Percentiles rank a stretch among this genome's conserved stretches.
These are phyloP conservation scores for Octopus bimaculoides DNA, from an alignment of 1,140 invertebrate species.

Conservation along the genomic window DNA sequence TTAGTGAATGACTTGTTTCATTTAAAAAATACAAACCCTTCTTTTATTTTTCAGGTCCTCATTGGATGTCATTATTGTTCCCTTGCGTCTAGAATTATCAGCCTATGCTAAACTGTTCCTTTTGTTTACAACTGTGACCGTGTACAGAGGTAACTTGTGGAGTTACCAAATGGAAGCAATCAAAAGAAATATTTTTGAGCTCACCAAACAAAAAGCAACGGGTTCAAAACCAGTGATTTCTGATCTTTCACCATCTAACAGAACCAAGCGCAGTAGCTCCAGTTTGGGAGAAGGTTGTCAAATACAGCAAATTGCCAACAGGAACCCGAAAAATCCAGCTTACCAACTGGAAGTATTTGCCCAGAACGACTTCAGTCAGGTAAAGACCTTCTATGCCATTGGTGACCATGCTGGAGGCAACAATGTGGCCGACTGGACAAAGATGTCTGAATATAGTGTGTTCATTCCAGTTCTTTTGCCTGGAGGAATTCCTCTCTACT, in stretches of 20 bases:
- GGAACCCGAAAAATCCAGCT: conserved; percentile 23
- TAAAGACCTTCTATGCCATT: conserved; percentile 23
- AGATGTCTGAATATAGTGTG: conserved; percentile 15
- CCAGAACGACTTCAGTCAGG: conserved; percentile 24
- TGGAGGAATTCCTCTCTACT: conserved; percentile 25
- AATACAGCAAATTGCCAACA: conserved; percentile 17
- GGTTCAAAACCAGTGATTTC: too few species aligned
- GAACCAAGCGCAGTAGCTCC: background rate
- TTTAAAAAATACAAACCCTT: too few species aligned
- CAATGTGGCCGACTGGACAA: conserved; percentile 23
- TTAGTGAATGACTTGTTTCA: too few species aligned
- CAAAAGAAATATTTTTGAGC: background rate
- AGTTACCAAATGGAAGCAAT: background rate
- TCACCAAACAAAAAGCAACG: background rate
- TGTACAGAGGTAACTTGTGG: background rate
- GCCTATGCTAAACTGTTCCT: too few species aligned
- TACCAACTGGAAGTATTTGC: conserved; percentile 22
- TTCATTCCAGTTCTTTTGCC: conserved; percentile 14
- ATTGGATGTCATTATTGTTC: too few species aligned
- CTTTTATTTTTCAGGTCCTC: too few species aligned
- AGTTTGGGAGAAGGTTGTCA: background rate
- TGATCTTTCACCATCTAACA: too few species aligned
- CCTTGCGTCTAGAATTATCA: too few species aligned
- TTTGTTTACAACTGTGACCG: background rate
- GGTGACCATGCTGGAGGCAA: conserved; percentile 21